phyloP scores from a whole-genome alignment of 2,888 invertebrate species.

The Rhagonycha fulva region DNA sequence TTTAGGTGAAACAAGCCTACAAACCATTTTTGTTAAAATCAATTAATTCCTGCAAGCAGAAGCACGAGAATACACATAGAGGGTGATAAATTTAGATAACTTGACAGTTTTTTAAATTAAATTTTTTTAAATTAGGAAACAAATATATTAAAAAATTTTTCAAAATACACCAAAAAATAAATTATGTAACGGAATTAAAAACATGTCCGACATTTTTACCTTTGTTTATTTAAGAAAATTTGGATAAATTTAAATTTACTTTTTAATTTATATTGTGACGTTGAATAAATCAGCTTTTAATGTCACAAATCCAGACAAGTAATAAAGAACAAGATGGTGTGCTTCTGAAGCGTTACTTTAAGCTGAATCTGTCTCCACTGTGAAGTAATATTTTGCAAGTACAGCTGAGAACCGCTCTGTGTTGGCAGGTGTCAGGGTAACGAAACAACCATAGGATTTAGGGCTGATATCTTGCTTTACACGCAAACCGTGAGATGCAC shows the following conservation, averaged over 20 bases:
- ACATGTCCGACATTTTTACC: not conserved
- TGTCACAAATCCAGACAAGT: not conserved
- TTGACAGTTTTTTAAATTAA: not conserved
- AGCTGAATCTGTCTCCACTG: not conserved
- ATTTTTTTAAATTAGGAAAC: not conserved
- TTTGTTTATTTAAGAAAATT: not conserved
- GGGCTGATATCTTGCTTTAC: conserved; percentile 1
- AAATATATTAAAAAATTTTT: not conserved
- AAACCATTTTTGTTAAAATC: not conserved
- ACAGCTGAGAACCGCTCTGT: not conserved
- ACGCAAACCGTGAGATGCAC: conserved; percentile 2
- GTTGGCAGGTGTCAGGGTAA: not conserved
- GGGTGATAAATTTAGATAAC: not conserved
- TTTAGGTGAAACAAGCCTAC: not conserved
- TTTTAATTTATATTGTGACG: not conserved
- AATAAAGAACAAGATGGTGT: not conserved
- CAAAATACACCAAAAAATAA: not conserved
- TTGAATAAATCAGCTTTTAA: not conserved
- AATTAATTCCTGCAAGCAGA: not conserved
- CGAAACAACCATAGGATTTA: not conserved
- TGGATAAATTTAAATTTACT: not conserved
- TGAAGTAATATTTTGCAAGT: conserved; percentile 1
- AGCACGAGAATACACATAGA: not conserved
- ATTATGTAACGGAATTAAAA: not conserved
- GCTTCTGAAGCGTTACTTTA: not conserved